Conservation (phyloP, 2,797 vertebrate species). For the Ceyx erithaca region DNA sequence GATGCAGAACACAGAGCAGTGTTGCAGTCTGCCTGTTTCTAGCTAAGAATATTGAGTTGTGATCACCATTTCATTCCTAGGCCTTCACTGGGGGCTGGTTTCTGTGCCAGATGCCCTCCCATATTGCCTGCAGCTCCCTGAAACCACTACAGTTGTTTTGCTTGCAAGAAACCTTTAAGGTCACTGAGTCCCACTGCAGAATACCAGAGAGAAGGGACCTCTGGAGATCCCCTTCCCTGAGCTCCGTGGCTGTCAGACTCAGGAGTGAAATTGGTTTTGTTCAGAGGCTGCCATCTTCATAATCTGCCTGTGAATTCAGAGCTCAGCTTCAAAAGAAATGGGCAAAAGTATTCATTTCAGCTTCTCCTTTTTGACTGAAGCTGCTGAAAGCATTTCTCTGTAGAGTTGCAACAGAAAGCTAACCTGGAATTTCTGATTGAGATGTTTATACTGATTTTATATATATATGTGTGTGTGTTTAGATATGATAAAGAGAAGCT, state of each 20-base stretch:
- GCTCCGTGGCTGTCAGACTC: background rate
- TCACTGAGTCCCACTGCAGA: too few species aligned
- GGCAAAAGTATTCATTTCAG: background rate
- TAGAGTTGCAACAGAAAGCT: background rate
- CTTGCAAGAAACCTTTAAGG: too few species aligned
- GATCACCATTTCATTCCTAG: background rate
- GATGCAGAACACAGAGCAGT: too few species aligned
- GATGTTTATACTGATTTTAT: too few species aligned
- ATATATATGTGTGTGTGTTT: too few species aligned
- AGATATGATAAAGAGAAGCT: too few species aligned
- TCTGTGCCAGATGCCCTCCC: background rate
- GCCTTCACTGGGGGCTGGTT: background rate
- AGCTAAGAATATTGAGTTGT: background rate
- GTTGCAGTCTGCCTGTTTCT: background rate
- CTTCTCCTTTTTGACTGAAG: background rate
- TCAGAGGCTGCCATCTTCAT: background rate
- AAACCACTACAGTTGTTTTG: background rate
- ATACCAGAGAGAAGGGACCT: background rate
- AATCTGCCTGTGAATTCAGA: background rate
- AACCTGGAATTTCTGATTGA: background rate
- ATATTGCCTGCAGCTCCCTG: background rate
- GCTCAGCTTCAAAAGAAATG: background rate
- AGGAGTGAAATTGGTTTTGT: background rate
- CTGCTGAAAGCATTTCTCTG: background rate
- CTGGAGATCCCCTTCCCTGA: background rate